Conservation (phyloP, 2,888 invertebrate genomes). For the Agrotis ipsilon region DNA sequence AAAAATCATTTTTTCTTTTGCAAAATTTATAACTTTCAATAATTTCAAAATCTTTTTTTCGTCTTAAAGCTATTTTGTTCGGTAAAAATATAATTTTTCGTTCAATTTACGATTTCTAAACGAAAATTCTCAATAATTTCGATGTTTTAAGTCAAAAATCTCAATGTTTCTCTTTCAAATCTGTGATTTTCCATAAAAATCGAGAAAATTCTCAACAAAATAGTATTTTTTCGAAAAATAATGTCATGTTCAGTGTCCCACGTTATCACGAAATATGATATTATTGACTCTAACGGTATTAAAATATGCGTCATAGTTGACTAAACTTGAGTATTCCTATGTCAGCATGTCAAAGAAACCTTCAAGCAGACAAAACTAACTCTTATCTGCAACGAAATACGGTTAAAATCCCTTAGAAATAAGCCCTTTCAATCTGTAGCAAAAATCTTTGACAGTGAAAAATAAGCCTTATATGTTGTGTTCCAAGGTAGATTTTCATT, state of each 20-base stretch:
- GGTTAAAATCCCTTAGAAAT: background rate
- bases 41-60: too few species aligned
- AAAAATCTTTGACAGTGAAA: background rate
- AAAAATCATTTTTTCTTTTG: background rate
- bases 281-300: conserved; percentile 11
- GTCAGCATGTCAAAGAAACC: background rate
- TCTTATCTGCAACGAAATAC: rapidly evolving
- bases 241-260: conserved; percentile 35
- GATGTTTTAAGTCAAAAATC: background rate
- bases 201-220: too few species aligned
- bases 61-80: background rate
- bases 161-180: rapidly evolving
- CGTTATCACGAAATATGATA: conserved; percentile 46
- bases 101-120: too few species aligned
- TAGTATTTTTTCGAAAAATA: background rate
- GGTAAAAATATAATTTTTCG: too few species aligned
- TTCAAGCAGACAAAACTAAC: background rate
- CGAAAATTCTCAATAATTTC: too few species aligned
- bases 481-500: background rate
- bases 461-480: background rate
- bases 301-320: conserved; percentile 35
- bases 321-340: background rate
- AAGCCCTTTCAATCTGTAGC: background rate
- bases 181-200: background rate
- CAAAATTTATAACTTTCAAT: too few species aligned